A percentile compares a stretch with the other conserved stretches of the same genome.
phyloP scores from a whole-genome alignment of 1,140 invertebrate species.

The Micrasema longulum region DNA sequence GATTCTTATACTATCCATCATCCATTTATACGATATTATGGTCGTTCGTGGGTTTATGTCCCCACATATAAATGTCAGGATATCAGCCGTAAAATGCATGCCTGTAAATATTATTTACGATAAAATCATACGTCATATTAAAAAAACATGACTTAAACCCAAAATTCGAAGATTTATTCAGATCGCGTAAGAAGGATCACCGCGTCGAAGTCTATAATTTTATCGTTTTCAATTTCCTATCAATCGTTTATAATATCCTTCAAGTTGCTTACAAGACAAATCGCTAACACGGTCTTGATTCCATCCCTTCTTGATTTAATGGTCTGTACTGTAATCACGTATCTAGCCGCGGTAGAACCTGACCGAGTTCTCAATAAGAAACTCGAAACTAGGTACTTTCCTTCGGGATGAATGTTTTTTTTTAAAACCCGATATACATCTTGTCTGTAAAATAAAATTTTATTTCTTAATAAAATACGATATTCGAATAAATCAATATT shows the following conservation, averaged over 20 bases:
- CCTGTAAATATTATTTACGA: conserved; percentile 6
- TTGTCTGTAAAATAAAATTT: neutral
- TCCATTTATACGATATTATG: no score
- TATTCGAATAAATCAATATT: neutral
- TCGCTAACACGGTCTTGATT: conserved; percentile 15
- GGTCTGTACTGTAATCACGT: conserved; percentile 24
- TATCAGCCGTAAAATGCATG: conserved; percentile 3
- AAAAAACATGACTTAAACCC: neutral
- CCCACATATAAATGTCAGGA: neutral
- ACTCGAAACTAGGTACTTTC: neutral
- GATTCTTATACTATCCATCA: no score
- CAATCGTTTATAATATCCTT: conserved; percentile 16
- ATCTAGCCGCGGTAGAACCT: conserved; percentile 18
- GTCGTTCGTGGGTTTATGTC: no score
- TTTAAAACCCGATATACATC: neutral
- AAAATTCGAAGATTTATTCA: conserved; percentile 9
- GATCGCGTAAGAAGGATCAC: neutral
- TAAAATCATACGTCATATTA: conserved; percentile 4
- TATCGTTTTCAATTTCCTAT: conserved; percentile 35
- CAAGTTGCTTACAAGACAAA: conserved; percentile 25
- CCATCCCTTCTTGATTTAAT: conserved; percentile 31
- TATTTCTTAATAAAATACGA: neutral
- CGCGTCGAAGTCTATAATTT: conserved; percentile 17
- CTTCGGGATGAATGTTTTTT: conserved; percentile 6
- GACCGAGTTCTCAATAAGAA: conserved; percentile 16